Conservation (phyloP, 2,113 vertebrate genomes). For the Silurus asotus region DNA sequence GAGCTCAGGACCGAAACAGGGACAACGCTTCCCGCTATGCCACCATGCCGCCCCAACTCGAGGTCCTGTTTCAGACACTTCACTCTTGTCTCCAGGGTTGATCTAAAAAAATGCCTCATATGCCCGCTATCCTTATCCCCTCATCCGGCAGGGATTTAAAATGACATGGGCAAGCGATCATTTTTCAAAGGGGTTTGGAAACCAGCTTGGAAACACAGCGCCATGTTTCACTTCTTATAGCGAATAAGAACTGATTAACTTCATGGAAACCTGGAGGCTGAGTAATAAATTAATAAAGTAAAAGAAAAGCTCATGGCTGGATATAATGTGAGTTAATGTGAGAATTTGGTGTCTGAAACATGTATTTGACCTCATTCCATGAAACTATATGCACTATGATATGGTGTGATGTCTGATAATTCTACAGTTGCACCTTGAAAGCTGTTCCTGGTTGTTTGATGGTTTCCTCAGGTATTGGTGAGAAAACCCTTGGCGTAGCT, state of each 20-base stretch:
- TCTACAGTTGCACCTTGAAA: no score
- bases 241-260: not conserved
- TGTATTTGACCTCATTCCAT: not conserved
- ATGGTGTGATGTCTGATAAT: not conserved
- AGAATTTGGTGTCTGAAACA: not conserved
- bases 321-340: not conserved
- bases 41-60: not conserved
- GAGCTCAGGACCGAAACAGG: conserved; percentile 1
- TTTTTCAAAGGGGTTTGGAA: not conserved
- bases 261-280: not conserved
- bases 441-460: no score
- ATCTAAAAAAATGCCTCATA: not conserved
- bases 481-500: not conserved
- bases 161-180: not conserved
- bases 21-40: not conserved
- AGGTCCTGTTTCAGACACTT: conserved; percentile 3
- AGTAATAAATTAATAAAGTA: not conserved
- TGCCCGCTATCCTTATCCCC: not conserved
- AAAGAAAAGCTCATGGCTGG: not conserved
- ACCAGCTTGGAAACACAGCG: not conserved
- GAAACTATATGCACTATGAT: not conserved
- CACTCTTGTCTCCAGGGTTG: not conserved
- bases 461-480: not conserved
- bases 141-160: not conserved
- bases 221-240: not conserved